phyloP scores from a whole-genome alignment of 1,140 invertebrate species.

The Bombus affinis region DNA sequence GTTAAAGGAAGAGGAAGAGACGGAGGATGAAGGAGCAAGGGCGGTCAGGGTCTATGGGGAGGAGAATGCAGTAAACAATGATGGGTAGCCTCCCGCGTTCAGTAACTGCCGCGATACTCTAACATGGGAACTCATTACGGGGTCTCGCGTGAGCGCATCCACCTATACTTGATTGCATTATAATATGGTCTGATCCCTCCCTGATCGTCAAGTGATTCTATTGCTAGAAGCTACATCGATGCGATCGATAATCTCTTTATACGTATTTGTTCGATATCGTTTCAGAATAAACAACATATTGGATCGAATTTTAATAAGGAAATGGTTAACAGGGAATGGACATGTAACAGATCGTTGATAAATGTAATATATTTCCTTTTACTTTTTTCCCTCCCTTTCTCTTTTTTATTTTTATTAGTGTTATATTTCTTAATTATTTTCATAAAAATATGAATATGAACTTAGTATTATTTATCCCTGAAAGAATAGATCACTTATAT shows the following conservation, averaged over 20 bases:
- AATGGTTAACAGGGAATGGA: not conserved
- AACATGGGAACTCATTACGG: slow-evolving; percentile 80
- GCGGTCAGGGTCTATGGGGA: not conserved
- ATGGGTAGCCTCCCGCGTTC: slow-evolving; percentile 71
- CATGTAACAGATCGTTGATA: not conserved
- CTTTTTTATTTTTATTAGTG: too few relatives aligned
- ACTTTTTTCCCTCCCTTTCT: fast-evolving
- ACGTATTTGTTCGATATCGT: not conserved
- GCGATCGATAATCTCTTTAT: not conserved
- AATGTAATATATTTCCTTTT: not conserved
- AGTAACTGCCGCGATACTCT: slow-evolving; percentile 66
- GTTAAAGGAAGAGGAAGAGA: slow-evolving; percentile 7
- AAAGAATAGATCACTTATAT: too few relatives aligned
- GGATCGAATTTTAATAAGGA: not conserved
- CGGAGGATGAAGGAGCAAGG: slow-evolving; percentile 15
- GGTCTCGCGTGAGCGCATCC: slow-evolving; percentile 76
- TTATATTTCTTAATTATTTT: too few relatives aligned
- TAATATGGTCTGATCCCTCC: slow-evolving; percentile 73
- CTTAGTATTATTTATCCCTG: too few relatives aligned
- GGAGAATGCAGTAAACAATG: slow-evolving; percentile 75
- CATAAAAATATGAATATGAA: too few relatives aligned
- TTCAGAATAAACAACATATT: not conserved
- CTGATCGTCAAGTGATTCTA: slow-evolving; percentile 53
- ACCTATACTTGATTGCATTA: slow-evolving; percentile 79
- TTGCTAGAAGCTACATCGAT: not conserved